Conservation (phyloP, 2,888 invertebrate genomes). For the Dioctria linearis region DNA sequence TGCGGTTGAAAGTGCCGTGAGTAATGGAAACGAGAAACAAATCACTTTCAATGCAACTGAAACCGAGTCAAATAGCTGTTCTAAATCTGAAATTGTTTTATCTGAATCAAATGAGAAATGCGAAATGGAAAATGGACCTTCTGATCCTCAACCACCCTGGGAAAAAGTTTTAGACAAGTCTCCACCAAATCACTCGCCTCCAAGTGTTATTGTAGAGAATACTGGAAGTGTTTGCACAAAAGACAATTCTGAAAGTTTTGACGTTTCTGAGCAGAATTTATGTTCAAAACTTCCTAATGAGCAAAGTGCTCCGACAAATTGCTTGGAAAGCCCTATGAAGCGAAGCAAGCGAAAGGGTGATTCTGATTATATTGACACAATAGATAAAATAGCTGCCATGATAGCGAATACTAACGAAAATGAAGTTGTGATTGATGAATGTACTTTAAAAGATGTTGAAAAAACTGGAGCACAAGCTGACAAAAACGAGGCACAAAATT, state of each 20-base stretch:
- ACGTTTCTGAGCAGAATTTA: not conserved
- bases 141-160: not conserved
- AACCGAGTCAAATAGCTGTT: not conserved
- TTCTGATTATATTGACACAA: constrained; percentile 76
- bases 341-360: constrained; percentile 57
- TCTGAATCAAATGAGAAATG: constrained; percentile 1
- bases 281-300: not conserved
- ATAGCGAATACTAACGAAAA: constrained; percentile 70
- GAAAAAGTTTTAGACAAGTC: not conserved
- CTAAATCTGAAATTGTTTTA: not conserved
- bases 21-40: constrained; percentile 19
- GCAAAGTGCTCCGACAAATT: constrained; percentile 25
- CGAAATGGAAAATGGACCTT: constrained; percentile 13
- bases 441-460: constrained; percentile 13
- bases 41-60: not conserved
- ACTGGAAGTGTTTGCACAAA: constrained; percentile 6
- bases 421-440: constrained; percentile 27
- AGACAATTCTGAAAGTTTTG: constrained; percentile 3
- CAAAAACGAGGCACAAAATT: constrained; percentile 51
- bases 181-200: constrained; percentile 1
- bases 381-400: constrained; percentile 81
- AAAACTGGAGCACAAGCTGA: constrained; percentile 58
- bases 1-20: not conserved
- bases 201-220: constrained; percentile 56
- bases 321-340: constrained; percentile 30